Evolutionary conservation across 2,113 vertebrate genomes (phyloP).

Genomic region (Anarrhichthys ocellatus): DNA sequence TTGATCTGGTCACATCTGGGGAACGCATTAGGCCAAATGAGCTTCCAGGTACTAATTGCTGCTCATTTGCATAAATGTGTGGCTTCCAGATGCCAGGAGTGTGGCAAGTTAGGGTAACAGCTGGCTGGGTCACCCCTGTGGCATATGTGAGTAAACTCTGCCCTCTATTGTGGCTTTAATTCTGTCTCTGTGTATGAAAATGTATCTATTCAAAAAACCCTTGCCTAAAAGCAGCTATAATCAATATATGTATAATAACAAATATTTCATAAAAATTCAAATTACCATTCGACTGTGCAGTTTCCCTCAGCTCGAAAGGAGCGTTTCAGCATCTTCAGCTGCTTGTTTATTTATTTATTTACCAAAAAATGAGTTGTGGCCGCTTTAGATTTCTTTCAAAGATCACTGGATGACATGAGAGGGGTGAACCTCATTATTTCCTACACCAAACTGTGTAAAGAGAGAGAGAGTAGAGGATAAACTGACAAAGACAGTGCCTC

Average conservation of each 20-base stretch:
- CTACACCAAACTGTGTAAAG: slow-evolving; percentile 7
- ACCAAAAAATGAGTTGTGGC: not conserved
- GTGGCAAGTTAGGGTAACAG: slow-evolving; percentile 41
- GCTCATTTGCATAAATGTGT: slow-evolving; percentile 59
- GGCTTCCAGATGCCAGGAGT: slow-evolving; percentile 51
- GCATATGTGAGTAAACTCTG: slow-evolving; percentile 34
- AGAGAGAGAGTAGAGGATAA: slow-evolving; percentile 8
- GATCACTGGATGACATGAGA: slow-evolving; percentile 9
- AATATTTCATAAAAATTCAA: not conserved
- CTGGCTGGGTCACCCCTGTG: slow-evolving; percentile 37
- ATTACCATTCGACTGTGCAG: not conserved
- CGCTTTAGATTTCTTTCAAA: slow-evolving; percentile 7
- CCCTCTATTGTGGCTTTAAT: slow-evolving; percentile 30
- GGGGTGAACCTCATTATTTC: slow-evolving; percentile 28
- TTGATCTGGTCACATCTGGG: slow-evolving; percentile 49
- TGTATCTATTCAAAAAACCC: not conserved
- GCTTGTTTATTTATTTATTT: too few relatives aligned
- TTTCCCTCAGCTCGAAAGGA: not conserved
- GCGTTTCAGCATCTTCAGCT: not conserved
- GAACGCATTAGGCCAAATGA: slow-evolving; percentile 61
- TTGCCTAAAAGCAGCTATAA: not conserved
- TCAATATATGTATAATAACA: not conserved
- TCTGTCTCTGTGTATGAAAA: slow-evolving; percentile 10
- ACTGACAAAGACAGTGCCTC: slow-evolving; percentile 39
- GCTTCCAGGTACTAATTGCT: slow-evolving; percentile 44